phyloP scores from a whole-genome alignment of 2,888 invertebrate genomes.

The Timandra comae region DNA sequence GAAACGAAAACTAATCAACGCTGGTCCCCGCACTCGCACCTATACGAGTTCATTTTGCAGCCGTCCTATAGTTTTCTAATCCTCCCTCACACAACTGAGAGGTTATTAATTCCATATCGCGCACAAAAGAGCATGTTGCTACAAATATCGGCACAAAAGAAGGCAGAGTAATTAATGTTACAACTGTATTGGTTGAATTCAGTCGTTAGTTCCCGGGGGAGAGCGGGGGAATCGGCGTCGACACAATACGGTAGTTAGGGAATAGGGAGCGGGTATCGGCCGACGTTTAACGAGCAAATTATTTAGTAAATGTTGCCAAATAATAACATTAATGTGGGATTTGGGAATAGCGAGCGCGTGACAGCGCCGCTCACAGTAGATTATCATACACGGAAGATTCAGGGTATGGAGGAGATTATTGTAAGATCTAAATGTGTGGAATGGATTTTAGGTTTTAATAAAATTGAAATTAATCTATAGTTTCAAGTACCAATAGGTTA shows the following conservation, averaged over 20 bases:
- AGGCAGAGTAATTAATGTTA: conserved; percentile 61
- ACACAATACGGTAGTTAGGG: conserved; percentile 72
- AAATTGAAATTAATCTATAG: too few species aligned
- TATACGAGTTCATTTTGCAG: conserved; percentile 46
- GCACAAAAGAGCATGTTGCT: conserved; percentile 67
- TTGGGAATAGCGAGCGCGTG: conserved; percentile 14
- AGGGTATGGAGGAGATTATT: too few species aligned
- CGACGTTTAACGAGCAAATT: conserved; percentile 74
- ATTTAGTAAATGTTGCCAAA: conserved; percentile 76
- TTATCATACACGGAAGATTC: too few species aligned
- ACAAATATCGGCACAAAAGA: conserved; percentile 66
- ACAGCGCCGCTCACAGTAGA: too few species aligned
- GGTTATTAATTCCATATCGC: conserved; percentile 59
- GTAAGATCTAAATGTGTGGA: too few species aligned
- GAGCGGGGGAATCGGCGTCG: conserved; percentile 20
- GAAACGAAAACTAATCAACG: conserved; percentile 52
- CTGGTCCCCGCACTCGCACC: conserved; percentile 24
- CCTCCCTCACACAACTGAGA: conserved; percentile 37
- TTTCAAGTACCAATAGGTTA: too few species aligned
- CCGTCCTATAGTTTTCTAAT: conserved; percentile 51
- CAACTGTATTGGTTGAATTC: conserved; percentile 61
- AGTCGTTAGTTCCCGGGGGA: conserved; percentile 55
- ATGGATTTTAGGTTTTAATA: too few species aligned
- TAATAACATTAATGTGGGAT: conserved; percentile 69
- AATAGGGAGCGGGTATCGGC: conserved; percentile 53